Conservation (phyloP, 1,140 invertebrate genomes). For the Melitaea cinxia region DNA sequence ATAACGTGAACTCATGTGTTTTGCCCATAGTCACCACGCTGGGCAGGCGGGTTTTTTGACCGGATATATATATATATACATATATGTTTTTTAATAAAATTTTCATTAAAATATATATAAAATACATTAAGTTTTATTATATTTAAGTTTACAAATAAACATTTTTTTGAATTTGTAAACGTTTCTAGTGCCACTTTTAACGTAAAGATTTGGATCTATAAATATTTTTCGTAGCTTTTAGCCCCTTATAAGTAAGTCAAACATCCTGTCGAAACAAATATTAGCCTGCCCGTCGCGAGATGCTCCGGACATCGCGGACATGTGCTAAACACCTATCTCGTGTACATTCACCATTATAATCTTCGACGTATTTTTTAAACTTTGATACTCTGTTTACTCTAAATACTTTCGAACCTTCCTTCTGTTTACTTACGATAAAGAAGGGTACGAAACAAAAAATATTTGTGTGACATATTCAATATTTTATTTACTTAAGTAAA, state of each 20-base stretch:
- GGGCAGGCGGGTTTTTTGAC: too few species aligned
- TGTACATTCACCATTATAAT: conserved; percentile 46
- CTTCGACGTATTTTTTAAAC: conserved; percentile 28
- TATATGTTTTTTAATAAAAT: too few species aligned
- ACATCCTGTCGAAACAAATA: conserved; percentile 75
- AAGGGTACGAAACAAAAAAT: neutral
- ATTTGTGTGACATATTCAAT: neutral
- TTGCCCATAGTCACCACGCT: too few species aligned
- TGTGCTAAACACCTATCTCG: conserved; percentile 67
- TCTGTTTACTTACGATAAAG: neutral
- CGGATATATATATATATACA: too few species aligned
- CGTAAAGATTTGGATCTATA: conserved; percentile 52
- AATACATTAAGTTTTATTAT: neutral
- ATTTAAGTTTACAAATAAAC: neutral
- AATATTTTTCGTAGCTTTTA: conserved; percentile 73
- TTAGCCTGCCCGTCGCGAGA: conserved; percentile 52
- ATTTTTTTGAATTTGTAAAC: neutral
- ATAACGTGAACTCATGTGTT: too few species aligned
- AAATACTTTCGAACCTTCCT: conserved; percentile 2
- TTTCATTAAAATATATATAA: neutral
- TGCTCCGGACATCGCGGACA: conserved; percentile 65
- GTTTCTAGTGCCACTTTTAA: conserved; percentile 27
- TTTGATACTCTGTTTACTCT: conserved; percentile 14
- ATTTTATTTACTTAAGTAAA: neutral
- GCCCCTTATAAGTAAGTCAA: conserved; percentile 62